Evolutionary conservation across 2,797 vertebrate species (phyloP).

Genomic region (Rhinoraja longicauda): DNA sequence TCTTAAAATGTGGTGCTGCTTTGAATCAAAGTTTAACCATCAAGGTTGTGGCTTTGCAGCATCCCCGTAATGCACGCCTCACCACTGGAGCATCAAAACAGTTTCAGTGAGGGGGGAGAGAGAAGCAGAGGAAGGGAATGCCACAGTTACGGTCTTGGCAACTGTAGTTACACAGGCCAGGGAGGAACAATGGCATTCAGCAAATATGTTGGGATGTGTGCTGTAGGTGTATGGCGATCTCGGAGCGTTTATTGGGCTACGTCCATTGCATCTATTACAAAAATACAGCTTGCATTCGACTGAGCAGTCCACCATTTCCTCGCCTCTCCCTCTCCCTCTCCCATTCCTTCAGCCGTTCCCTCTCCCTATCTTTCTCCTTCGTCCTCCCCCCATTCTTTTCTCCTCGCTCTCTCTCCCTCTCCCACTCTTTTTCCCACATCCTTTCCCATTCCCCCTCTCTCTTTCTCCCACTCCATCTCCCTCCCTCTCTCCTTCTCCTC

Average conservation of each 20-base stretch:
- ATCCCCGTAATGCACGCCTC: not conserved
- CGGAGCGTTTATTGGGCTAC: not conserved
- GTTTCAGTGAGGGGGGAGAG: not conserved
- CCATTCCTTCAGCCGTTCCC: too few species aligned
- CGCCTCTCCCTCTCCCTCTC: too few species aligned
- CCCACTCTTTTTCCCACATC: too few species aligned
- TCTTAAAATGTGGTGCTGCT: not conserved
- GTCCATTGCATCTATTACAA: not conserved
- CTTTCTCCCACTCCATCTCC: too few species aligned
- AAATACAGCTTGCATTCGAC: not conserved
- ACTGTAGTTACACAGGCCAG: not conserved
- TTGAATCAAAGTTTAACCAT: not conserved
- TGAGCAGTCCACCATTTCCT: not conserved
- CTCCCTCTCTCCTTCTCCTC: too few species aligned
- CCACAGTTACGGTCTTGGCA: not conserved
- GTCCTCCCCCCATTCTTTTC: too few species aligned
- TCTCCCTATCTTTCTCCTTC: too few species aligned
- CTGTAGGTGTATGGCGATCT: not conserved
- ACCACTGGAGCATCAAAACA: not conserved
- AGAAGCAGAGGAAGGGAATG: not conserved
- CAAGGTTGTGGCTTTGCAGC: not conserved
- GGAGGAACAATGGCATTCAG: not conserved
- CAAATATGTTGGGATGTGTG: too few species aligned
- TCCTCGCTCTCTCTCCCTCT: too few species aligned
- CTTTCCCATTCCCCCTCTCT: too few species aligned